These are phyloP conservation scores for Lithophane leautieri DNA, from an alignment of 2,888 invertebrate genomes.

Conservation along the genomic window DNA sequence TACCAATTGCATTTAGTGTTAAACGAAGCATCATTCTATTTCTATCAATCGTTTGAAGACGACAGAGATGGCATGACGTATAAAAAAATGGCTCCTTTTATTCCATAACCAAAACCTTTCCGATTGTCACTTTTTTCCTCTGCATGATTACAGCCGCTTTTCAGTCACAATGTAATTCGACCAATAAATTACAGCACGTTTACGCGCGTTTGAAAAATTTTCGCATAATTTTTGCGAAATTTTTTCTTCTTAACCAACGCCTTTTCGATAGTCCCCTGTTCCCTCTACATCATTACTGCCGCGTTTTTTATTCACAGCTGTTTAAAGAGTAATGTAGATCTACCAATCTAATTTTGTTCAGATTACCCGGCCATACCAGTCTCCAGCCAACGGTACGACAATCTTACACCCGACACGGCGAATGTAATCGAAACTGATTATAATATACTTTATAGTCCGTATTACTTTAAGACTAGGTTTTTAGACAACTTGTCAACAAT, in stretches of 20 bases:
- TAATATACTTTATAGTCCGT: conserved; percentile 66
- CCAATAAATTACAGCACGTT: too few relatives aligned
- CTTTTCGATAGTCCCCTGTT: background rate
- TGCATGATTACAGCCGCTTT: too few relatives aligned
- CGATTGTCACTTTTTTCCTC: too few relatives aligned
- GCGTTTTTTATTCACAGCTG: background rate
- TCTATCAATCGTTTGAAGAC: background rate
- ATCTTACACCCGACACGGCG: conserved; percentile 70
- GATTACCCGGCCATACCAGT: conserved; percentile 27
- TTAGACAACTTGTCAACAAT: conserved; percentile 79
- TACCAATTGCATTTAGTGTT: background rate
- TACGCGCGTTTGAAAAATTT: too few relatives aligned
- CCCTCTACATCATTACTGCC: background rate
- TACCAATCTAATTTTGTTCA: too few relatives aligned
- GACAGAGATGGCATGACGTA: too few relatives aligned
- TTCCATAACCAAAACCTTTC: background rate
- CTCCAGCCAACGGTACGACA: conserved; percentile 36
- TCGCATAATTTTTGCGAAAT: too few relatives aligned
- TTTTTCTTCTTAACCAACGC: background rate
- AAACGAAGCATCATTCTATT: background rate
- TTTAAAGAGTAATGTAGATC: background rate
- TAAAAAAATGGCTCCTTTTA: background rate
- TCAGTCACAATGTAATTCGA: too few relatives aligned
- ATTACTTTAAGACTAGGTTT: conserved; percentile 77
- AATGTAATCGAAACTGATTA: conserved; percentile 62